Conservation (phyloP, 2,888 invertebrate species). For the Pristionchus maxplancki region DNA sequence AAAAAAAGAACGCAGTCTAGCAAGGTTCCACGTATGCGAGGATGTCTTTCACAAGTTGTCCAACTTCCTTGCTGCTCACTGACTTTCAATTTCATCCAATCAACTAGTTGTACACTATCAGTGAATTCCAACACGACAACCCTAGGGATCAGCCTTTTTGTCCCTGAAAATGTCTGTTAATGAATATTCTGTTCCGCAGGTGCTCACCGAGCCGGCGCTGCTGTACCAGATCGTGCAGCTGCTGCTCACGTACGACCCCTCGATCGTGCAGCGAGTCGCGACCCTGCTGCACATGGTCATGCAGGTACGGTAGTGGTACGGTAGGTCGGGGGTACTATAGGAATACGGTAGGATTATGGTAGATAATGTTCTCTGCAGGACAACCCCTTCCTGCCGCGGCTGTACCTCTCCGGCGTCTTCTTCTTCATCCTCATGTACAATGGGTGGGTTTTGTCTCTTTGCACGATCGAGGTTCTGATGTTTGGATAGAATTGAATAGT, state of each 20-base stretch:
- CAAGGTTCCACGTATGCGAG: no score
- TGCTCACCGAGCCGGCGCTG: slow-evolving; percentile 90
- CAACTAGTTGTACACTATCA: no score
- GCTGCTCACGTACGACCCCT: slow-evolving; percentile 96
- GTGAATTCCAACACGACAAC: no score
- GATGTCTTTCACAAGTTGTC: no score
- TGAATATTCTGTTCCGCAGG: slow-evolving; percentile 36
- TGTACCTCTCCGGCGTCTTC: slow-evolving; percentile 94
- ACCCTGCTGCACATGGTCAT: slow-evolving; percentile 82
- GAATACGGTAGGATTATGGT: slow-evolving; percentile 53
- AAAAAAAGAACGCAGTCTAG: no score
- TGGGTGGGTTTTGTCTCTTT: slow-evolving; percentile 78
- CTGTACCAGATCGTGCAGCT: slow-evolving; percentile 93
- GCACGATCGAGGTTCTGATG: slow-evolving; percentile 77
- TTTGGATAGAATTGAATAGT: background rate
- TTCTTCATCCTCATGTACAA: slow-evolving; percentile 99
- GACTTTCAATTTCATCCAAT: no score
- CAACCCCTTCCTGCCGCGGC: slow-evolving; percentile 93
- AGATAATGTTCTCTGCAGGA: slow-evolving; percentile 80
- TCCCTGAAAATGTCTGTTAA: no score
- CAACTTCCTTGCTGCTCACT: no score
- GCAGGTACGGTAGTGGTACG: slow-evolving; percentile 59
- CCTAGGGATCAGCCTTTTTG: no score
- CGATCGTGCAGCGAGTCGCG: slow-evolving; percentile 95
- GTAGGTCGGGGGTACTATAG: background rate